Evolutionary conservation across 1,140 invertebrate genomes (phyloP).

Genomic region (Limonius californicus): DNA sequence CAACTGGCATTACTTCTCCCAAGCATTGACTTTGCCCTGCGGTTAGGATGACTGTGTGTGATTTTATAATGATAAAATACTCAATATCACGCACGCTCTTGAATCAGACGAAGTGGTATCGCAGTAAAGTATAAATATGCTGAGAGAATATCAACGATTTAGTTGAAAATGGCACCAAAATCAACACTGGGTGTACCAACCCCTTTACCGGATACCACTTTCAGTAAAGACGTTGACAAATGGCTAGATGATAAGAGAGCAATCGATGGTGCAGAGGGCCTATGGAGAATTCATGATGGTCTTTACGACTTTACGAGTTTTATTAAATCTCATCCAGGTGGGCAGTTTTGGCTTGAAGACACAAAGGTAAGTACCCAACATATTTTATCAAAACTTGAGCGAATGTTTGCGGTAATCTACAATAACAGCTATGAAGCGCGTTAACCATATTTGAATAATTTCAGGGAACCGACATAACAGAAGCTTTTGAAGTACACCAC

Average conservation of each 20-base stretch:
- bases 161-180: not conserved
- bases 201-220: not conserved
- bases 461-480: slow-evolving; percentile 68
- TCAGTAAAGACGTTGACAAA: slow-evolving; percentile 36
- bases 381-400: no score
- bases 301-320: slow-evolving; percentile 74
- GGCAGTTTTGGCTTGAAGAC: slow-evolving; percentile 65
- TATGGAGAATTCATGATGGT: slow-evolving; percentile 73
- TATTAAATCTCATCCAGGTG: slow-evolving; percentile 70
- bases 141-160: no score
- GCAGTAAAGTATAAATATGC: no score
- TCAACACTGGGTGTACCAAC: not conserved
- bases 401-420: no score
- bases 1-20: no score
- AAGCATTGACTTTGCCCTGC: no score
- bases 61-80: no score
- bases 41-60: no score
- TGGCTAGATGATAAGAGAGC: slow-evolving; percentile 63
- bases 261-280: slow-evolving; percentile 68
- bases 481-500: slow-evolving; percentile 65
- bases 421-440: no score
- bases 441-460: slow-evolving; percentile 20
- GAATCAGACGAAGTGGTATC: no score
- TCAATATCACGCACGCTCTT: no score
- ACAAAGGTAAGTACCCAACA: slow-evolving; percentile 57